Conservation (phyloP, 2,888 invertebrate species). For the Stenodema calcarata region DNA sequence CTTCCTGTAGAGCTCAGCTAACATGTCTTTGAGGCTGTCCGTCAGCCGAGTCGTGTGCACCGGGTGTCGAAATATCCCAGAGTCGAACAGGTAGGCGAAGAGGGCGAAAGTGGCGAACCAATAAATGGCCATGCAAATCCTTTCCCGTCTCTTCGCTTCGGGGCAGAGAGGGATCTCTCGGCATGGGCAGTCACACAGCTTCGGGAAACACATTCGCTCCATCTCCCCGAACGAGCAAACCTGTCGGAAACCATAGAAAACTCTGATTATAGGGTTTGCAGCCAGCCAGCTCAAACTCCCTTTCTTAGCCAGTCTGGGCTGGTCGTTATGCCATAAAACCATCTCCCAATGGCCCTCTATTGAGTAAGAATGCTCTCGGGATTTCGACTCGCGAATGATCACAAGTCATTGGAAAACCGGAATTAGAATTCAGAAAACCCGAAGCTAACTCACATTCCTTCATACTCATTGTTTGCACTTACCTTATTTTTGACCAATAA, state of each 20-base stretch:
- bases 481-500: too few species aligned
- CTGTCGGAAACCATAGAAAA: neutral
- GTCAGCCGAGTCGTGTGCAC: neutral
- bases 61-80: conserved; percentile 22
- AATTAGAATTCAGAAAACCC: too few species aligned
- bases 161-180: neutral
- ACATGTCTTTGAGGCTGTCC: neutral
- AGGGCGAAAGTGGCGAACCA: neutral
- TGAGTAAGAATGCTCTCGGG: too few species aligned
- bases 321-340: too few species aligned
- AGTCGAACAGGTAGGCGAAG: conserved; percentile 22
- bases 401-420: too few species aligned
- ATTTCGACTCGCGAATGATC: too few species aligned
- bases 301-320: too few species aligned
- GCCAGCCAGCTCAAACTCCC: too few species aligned
- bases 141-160: neutral
- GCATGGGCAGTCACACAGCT: conserved; percentile 32
- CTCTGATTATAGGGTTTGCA: too few species aligned
- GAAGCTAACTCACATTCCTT: too few species aligned
- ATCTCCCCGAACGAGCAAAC: conserved; percentile 26
- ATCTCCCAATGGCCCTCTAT: too few species aligned
- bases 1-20: neutral
- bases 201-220: conserved; percentile 38
- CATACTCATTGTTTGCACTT: too few species aligned
- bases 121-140: neutral